Percentiles rank a stretch among this genome's conserved stretches.
These are phyloP conservation scores for Nematolebias whitei DNA, from an alignment of 2,113 vertebrate genomes.

Conservation along the genomic window DNA sequence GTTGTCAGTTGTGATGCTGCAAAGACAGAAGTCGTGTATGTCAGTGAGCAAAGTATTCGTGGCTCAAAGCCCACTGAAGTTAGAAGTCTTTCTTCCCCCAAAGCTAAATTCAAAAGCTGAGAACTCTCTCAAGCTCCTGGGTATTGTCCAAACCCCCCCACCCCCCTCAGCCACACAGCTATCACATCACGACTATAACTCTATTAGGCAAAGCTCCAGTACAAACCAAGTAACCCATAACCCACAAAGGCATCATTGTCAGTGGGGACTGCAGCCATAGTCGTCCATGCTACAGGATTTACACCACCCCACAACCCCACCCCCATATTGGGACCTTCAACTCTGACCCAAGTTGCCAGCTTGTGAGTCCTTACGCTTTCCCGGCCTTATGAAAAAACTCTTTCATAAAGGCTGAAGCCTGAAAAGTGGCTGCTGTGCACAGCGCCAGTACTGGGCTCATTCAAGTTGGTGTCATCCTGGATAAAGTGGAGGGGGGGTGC, in stretches of 20 bases:
- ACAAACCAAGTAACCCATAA: slow-evolving; percentile 70
- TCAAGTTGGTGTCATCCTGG: slow-evolving; percentile 61
- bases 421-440: slow-evolving; percentile 63
- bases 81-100: slow-evolving; percentile 44
- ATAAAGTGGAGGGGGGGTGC: slow-evolving; percentile 11
- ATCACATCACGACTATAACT: slow-evolving; percentile 77
- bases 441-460: slow-evolving; percentile 48
- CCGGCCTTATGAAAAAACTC: slow-evolving; percentile 43
- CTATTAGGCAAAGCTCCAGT: slow-evolving; percentile 79
- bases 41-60: slow-evolving; percentile 34
- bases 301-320: slow-evolving; percentile 57
- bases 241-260: slow-evolving; percentile 78
- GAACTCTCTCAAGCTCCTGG: slow-evolving; percentile 64
- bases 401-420: slow-evolving; percentile 56
- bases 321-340: slow-evolving; percentile 76
- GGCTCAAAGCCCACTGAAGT: slow-evolving; percentile 41
- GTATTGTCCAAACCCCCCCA: slow-evolving; percentile 46
- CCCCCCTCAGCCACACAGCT: slow-evolving; percentile 58
- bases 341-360: slow-evolving; percentile 66
- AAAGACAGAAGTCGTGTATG: slow-evolving; percentile 49
- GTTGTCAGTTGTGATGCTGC: slow-evolving; percentile 40
- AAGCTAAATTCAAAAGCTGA: slow-evolving; percentile 62
- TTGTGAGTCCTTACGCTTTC: slow-evolving; percentile 56
- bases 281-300: slow-evolving; percentile 73
- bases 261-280: slow-evolving; percentile 70